Evolutionary conservation across 2,797 vertebrate genomes (phyloP).

Genomic region (Hemibagrus guttatus): DNA sequence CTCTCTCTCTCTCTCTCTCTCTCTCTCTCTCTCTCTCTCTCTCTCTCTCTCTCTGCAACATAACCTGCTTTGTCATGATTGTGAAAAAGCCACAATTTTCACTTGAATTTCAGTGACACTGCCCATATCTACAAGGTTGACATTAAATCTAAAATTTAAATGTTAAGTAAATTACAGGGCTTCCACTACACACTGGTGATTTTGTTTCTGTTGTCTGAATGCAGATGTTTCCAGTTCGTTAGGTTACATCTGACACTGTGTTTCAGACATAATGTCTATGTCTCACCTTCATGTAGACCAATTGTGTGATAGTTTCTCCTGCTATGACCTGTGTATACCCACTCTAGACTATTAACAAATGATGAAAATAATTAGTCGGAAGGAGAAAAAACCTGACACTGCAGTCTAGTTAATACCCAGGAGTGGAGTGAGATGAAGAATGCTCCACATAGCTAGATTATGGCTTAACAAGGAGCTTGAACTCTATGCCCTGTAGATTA

Average conservation of each 20-base stretch:
- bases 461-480: background rate
- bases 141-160: conserved; percentile 76
- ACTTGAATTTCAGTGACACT: conserved; percentile 59
- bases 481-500: background rate
- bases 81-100: conserved; percentile 65
- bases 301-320: background rate
- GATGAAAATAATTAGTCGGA: background rate
- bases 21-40: background rate
- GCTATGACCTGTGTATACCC: background rate
- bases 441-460: background rate
- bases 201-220: conserved; percentile 61
- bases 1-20: no score
- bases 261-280: background rate
- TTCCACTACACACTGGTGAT: conserved; percentile 60
- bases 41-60: background rate
- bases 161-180: conserved; percentile 73
- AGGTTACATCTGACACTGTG: background rate
- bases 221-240: background rate
- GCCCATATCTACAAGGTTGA: conserved; percentile 66
- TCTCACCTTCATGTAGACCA: background rate
- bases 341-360: background rate
- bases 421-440: background rate
- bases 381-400: background rate
- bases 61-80: conserved; percentile 51
- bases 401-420: background rate